Base-by-base conservation (phyloP, 37 sponge, comb jelly and placozoan species). In the Beroe forskalii region DNA sequence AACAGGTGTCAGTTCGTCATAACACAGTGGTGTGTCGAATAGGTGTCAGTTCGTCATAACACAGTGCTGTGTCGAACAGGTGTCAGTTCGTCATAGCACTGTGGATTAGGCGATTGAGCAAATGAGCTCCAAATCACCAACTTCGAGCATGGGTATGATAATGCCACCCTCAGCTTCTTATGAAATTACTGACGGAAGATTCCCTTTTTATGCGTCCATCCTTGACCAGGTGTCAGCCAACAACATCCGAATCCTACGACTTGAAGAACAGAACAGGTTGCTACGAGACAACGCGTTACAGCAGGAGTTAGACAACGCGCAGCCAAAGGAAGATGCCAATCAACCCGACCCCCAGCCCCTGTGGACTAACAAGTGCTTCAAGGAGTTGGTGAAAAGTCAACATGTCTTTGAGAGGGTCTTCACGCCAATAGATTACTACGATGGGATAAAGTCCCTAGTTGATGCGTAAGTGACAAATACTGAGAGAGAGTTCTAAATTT, bases 371-470 rank as follows among this genome's bases (percentile, higher is more conserved):
- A 80, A 80, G 55, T 80, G 86, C 42, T 80, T 80, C 31, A 80
- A 80, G 86, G 86, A 80, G 28, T 48, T 80, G n/a, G 86, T 80
- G 4, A 80, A 80, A 27, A 80, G 86, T 80, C 86, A 80, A 48
- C 86, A 80, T 38, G 86, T 80, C n/a, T 80, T 80, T 43, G 86
- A 80, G 86, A 41, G 86, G 4, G 86, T 80, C 55, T 80, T 80
- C 55, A 80, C 86, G 14, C 86, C 86, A 14, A 80, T 80, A 23
- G 86, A 80, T 23, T 80, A 80, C 31, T 80, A 80, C 55, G 86
- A 80, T 27, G 86, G 86, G 19, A 80, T 80, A 43, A 80, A 80
- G 86, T 80, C 86, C 3, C 86, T 80, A n/a, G 86, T 80, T 80
- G 86, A 80, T n/a, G 44, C 55, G 86, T 80, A 27, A 42, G 86